These are phyloP conservation scores for Amphipoea lucens DNA, from an alignment of 2,888 invertebrate genomes.

Conservation along the genomic window DNA sequence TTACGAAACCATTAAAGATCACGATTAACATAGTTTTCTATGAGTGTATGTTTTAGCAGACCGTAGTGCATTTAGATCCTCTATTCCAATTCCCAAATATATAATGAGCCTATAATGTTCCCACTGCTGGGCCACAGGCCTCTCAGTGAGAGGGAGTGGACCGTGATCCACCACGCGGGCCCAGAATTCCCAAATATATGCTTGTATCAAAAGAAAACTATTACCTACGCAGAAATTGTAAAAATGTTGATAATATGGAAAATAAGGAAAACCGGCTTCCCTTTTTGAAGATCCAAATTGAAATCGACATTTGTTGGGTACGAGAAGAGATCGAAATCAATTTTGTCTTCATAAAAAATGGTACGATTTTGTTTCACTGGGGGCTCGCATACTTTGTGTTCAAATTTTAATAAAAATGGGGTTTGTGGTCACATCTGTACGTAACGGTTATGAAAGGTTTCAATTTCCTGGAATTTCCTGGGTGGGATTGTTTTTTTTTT, in stretches of 20 bases:
- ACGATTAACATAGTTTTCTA: neutral
- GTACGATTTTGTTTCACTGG: neutral
- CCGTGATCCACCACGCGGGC: too few relatives aligned
- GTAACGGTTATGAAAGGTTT: conserved; percentile 47
- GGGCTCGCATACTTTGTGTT: conserved; percentile 20
- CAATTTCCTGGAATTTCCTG: conserved; percentile 47
- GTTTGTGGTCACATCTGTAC: conserved; percentile 34
- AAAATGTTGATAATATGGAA: neutral
- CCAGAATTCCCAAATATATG: neutral
- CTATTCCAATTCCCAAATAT: neutral
- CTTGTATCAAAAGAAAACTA: neutral
- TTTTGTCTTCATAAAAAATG: conserved; percentile 27
- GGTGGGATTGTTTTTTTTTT: conserved; percentile 47
- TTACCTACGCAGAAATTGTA: neutral
- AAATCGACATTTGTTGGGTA: conserved; percentile 25
- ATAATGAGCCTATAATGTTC: too few relatives aligned
- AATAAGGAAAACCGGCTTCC: conserved; percentile 1
- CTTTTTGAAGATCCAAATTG: conserved; percentile 29
- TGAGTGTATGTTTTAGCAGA: neutral
- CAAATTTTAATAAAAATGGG: conserved; percentile 45
- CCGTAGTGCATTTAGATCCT: neutral
- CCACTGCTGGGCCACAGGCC: too few relatives aligned
- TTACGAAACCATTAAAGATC: too few relatives aligned
- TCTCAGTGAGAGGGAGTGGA: too few relatives aligned
- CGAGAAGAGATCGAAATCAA: conserved; percentile 29